Percentiles rank a stretch among this genome's conserved stretches.
Conservation (phyloP, 2,888 invertebrate genomes). For the Tipula lateralis region DNA sequence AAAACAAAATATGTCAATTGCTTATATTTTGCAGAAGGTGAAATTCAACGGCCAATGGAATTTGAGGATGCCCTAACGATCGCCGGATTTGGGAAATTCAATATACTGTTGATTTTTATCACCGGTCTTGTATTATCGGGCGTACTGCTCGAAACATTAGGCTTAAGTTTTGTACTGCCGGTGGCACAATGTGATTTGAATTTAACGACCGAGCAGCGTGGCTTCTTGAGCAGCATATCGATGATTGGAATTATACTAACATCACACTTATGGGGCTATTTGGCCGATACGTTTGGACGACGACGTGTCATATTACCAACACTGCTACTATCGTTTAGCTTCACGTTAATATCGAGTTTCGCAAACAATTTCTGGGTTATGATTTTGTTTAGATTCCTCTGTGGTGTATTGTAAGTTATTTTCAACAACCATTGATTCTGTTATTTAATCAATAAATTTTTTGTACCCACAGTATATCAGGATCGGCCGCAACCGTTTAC, state of each 20-base stretch:
- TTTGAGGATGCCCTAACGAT: conserved; percentile 13
- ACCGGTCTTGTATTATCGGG: conserved; percentile 53
- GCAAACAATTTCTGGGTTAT: conserved; percentile 51
- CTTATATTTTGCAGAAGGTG: not conserved
- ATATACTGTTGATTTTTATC: conserved; percentile 49
- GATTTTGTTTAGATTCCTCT: conserved; percentile 51
- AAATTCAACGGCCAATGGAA: not conserved
- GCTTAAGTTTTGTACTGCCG: conserved; percentile 52
- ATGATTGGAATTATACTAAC: conserved; percentile 51
- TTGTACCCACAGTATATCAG: conserved; percentile 42
- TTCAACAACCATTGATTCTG: too few relatives aligned
- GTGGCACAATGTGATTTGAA: conserved; percentile 50
- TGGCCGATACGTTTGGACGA: conserved; percentile 54
- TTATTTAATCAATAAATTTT: not conserved
- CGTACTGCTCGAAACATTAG: conserved; percentile 50
- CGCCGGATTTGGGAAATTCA: conserved; percentile 53
- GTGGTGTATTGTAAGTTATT: conserved; percentile 54
- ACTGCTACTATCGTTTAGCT: conserved; percentile 48
- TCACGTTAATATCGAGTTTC: conserved; percentile 51
- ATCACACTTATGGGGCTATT: conserved; percentile 55
- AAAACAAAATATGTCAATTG: too few relatives aligned
- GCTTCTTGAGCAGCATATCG: conserved; percentile 46
- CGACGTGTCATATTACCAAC: conserved; percentile 50
- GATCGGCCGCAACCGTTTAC: conserved; percentile 52
- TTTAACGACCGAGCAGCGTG: conserved; percentile 45